Percentiles rank a stretch among this genome's conserved stretches.
Evolutionary conservation across 2,888 invertebrate genomes (phyloP).

Genomic region (Lasiommata megera): DNA sequence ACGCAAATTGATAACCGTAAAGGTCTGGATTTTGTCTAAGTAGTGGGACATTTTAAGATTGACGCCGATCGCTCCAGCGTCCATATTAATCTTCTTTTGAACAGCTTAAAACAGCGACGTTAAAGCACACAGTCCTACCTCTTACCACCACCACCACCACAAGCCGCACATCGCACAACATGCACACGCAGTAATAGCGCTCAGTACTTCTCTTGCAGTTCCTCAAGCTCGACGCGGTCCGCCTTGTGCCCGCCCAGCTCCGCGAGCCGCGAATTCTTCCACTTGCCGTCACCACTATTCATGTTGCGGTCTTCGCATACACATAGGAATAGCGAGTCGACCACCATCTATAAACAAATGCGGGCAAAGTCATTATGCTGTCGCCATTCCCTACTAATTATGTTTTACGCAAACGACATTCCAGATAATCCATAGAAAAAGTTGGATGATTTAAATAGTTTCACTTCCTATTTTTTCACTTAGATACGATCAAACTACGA

Average conservation of each 20-base stretch:
- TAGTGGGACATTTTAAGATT: too few relatives aligned
- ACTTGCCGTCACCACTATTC: slow-evolving; percentile 87
- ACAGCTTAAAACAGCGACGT: neutral
- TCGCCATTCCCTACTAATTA: too few relatives aligned
- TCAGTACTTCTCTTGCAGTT: slow-evolving; percentile 67
- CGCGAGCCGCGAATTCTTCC: slow-evolving; percentile 82
- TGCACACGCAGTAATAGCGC: slow-evolving; percentile 16
- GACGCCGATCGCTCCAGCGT: too few relatives aligned
- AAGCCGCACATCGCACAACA: neutral
- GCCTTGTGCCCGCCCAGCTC: slow-evolving; percentile 71
- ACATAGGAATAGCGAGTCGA: slow-evolving; percentile 96
- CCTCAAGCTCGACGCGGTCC: slow-evolving; percentile 57
- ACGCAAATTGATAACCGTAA: too few relatives aligned
- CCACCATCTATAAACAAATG: slow-evolving; percentile 87
- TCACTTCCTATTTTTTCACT: too few relatives aligned
- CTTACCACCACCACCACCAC: neutral
- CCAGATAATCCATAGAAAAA: too few relatives aligned
- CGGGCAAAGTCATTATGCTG: too few relatives aligned
- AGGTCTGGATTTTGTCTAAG: too few relatives aligned
- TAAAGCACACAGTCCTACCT: neutral
- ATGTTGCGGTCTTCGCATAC: slow-evolving; percentile 95
- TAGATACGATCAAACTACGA: too few relatives aligned
- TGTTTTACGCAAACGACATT: too few relatives aligned
- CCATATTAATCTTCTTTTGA: neutral
- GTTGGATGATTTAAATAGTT: too few relatives aligned